These are phyloP conservation scores for Champsocephalus esox DNA, from an alignment of 2,797 vertebrate genomes.

Conservation along the genomic window DNA sequence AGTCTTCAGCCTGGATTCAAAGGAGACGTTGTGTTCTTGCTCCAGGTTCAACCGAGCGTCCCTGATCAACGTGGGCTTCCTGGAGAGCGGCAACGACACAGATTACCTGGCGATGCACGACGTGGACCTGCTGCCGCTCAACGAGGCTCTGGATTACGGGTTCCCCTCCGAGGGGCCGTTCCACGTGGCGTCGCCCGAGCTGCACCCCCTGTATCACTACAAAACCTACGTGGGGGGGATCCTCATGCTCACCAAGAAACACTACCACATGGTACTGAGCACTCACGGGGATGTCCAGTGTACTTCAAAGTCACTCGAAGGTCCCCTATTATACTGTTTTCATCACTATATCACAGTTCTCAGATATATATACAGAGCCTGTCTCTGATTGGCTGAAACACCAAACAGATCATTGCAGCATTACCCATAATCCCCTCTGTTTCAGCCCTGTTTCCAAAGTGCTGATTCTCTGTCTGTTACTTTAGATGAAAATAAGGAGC, in stretches of 20 bases:
- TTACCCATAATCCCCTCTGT: no score
- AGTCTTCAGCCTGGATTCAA: no score
- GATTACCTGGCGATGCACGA: constrained; percentile 99
- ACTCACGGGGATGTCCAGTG: no score
- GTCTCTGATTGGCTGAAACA: no score
- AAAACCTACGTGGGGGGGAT: constrained; percentile 97
- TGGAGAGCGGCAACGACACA: constrained; percentile 94
- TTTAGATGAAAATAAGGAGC: no score
- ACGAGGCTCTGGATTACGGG: constrained; percentile 93
- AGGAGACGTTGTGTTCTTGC: background rate
- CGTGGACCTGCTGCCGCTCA: constrained; percentile 95
- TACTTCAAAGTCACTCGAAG: no score
- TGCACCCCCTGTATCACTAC: constrained; percentile 98
- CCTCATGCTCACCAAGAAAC: constrained; percentile 94
- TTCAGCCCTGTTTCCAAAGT: no score
- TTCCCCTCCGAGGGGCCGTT: constrained; percentile 94
- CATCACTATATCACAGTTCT: no score
- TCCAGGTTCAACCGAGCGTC: constrained; percentile 95
- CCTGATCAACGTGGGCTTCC: constrained; percentile 94
- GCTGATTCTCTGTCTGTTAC: no score
- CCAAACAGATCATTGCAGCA: no score
- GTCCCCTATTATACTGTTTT: no score
- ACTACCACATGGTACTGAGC: constrained; percentile 88
- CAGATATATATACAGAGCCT: no score
- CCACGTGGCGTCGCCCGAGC: constrained; percentile 94